Evolutionary conservation across 2,797 vertebrate genomes (phyloP).

Genomic region (Molossus alvarezi): DNA sequence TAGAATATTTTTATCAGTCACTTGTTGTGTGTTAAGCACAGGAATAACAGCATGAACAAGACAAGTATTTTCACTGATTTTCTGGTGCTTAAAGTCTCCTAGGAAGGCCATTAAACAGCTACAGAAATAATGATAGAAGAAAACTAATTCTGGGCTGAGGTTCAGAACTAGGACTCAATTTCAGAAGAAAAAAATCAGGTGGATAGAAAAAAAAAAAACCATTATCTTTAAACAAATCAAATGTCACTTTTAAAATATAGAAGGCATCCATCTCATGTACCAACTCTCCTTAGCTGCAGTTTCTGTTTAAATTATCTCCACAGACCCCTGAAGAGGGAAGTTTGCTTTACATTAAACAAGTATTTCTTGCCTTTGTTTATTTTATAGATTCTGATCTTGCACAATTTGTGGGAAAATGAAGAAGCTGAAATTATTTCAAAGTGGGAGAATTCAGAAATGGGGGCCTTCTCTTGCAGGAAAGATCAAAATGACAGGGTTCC

Average conservation of each 20-base stretch:
- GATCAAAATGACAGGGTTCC: neutral
- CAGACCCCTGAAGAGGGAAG: slow-evolving; percentile 12
- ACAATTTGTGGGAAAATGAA: neutral
- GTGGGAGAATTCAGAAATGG: neutral
- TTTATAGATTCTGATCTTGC: neutral
- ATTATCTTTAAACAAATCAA: too few relatives aligned
- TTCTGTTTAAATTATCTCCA: neutral
- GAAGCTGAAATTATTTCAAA: neutral
- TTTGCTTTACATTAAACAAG: neutral
- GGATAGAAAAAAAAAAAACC: too few relatives aligned
- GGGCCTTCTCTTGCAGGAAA: neutral
- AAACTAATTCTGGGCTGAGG: neutral
- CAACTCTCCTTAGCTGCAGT: neutral
- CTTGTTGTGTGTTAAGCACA: neutral
- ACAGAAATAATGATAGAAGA: neutral
- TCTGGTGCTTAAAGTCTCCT: neutral
- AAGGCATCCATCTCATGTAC: neutral
- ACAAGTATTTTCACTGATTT: neutral
- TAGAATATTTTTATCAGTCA: neutral
- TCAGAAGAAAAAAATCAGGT: neutral
- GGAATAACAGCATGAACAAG: neutral
- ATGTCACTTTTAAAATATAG: too few relatives aligned
- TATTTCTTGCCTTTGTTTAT: neutral
- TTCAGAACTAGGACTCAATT: neutral
- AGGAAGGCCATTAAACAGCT: neutral